Base-by-base conservation (phyloP, 2,888 invertebrate genomes). In the Acanthosepion lycidas region DNA sequence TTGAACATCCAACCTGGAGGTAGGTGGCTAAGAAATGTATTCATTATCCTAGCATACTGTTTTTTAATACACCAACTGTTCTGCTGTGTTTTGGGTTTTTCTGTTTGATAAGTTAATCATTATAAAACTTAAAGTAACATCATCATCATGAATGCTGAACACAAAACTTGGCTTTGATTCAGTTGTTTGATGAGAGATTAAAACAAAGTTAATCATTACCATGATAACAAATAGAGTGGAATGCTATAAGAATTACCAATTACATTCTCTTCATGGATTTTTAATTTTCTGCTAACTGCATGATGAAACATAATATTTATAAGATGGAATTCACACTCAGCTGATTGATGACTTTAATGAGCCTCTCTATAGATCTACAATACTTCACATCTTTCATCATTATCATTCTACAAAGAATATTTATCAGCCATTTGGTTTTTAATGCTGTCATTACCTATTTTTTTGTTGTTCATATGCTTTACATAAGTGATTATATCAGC, bases 261-360 rank as follows among this genome's bases (percentile, higher is more conserved):
- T 78, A n/a, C 78, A 28, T 78, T 78, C 78, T 78, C 78, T n/a
- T 78, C 28, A 78, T 78, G 78, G 78, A 78, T 78, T 78, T 78
- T 78, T 78, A 78, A 78, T 78, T 78, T 78, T 78, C 78, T 78
- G n/a, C 78, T 78, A 78, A 78, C 28, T 78, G 78, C 78, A 78
- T n/a, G 78, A 78, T 78, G 78, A n/a, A 78, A 28, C n/a, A 78
- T 78, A 78, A 78, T 78, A 78, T 78, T 78, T 78, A 78, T 78
- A 78, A 78, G 26, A 78, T 78, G n/a, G 78, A 78, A 8, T 78
- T 78, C n/a, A 28, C 26, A 78, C 78, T 26, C 6, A n/a, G 28
- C 78, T 28, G 78, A 78, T 78, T 78, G 78, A 78, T 78, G 78
- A 78, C 78, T 78, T 78, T 78, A 78, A 78, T 78, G 78, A 78